Evolutionary conservation across 2,113 vertebrate genomes (phyloP), one percentile per base, ranked within the genome.

Genomic region (Syrmaticus mikado): DNA sequence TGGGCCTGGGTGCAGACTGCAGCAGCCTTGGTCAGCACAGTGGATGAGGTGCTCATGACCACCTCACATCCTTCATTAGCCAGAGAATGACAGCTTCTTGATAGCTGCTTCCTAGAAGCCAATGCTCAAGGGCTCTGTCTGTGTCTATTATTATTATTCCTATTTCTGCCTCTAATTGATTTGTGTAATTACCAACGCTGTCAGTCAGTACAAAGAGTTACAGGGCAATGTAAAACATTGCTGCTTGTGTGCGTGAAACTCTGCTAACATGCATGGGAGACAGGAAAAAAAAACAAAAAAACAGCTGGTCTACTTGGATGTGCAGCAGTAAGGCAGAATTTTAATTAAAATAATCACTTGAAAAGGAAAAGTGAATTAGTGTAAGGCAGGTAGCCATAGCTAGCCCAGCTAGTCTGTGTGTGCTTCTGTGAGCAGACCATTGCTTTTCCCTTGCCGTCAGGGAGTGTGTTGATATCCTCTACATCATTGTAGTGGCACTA

Each of bases 381-480:
- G 11, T 48, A 73, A 70, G n/a, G 67, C 22, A 15, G 32, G 32
- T 62, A 20, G 34, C 36, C 25, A 9, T 17, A 11, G 24, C n/a
- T 60, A 18, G 52, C 25, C 40, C 30, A 61, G 30, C 55, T 66
- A 52, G 43, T 28, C 53, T 21, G 17, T 50, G 62, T 46, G 5
- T 30, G 18, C 21, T 68, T 90, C 34, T 13, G n/a, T 40, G 12
- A 43, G 8, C 28, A 27, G 46, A 27, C 8, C n/a, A 46, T 64
- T 17, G 14, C 67, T 74, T 67, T 8, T 22, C 19, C 41, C 9
- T 40, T 0, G 0, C 27, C 24, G 0, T 11, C 0, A 0, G 10
- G 61, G 48, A 52, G 14, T 11, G 0, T 3, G 11, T 27, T 0
- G 4, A 16, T 58, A 32, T 0, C 0, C 34, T 62, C 11, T 11